Evolutionary conservation across 92 coral and sea anemone species (phyloP).

Genomic region (Actinostola sp.): DNA sequence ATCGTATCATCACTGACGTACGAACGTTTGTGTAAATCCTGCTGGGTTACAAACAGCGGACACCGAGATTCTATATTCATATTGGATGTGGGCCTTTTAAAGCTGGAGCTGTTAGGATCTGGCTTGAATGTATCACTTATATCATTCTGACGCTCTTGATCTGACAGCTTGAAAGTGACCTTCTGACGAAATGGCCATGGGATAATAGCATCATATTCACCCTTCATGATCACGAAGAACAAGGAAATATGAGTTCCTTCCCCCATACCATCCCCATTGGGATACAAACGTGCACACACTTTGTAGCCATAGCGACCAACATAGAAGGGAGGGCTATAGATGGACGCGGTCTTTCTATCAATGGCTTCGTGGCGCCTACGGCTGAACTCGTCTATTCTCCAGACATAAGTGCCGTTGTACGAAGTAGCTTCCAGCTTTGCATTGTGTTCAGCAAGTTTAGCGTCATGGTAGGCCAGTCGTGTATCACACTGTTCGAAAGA

Average conservation of each 20-base stretch:
- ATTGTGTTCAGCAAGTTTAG: constrained; percentile 75
- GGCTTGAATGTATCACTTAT: constrained; percentile 78
- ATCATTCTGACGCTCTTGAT: constrained; percentile 74
- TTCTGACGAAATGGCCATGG: constrained; percentile 95
- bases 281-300: constrained; percentile 84
- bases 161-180: constrained; percentile 74
- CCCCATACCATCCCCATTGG: constrained; percentile 86
- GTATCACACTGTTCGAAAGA: too few relatives aligned
- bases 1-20: constrained; percentile 62
- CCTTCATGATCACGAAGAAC: constrained; percentile 88
- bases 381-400: constrained; percentile 77
- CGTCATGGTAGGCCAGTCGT: constrained; percentile 64
- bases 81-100: constrained; percentile 71
- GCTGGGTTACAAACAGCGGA: constrained; percentile 66
- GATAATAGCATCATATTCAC: constrained; percentile 83
- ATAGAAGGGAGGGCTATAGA: constrained; percentile 87
- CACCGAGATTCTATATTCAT: constrained; percentile 93
- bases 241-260: constrained; percentile 81
- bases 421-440: constrained; percentile 34
- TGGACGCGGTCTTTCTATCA: constrained; percentile 64
- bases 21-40: constrained; percentile 46
- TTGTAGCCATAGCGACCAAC: constrained; percentile 89
- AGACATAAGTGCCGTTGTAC: constrained; percentile 61
- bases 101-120: constrained; percentile 83
- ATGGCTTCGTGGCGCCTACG: constrained; percentile 71